phyloP scores from a whole-genome alignment of 2,797 vertebrate species.

The Pipistrellus pipistrellus region DNA sequence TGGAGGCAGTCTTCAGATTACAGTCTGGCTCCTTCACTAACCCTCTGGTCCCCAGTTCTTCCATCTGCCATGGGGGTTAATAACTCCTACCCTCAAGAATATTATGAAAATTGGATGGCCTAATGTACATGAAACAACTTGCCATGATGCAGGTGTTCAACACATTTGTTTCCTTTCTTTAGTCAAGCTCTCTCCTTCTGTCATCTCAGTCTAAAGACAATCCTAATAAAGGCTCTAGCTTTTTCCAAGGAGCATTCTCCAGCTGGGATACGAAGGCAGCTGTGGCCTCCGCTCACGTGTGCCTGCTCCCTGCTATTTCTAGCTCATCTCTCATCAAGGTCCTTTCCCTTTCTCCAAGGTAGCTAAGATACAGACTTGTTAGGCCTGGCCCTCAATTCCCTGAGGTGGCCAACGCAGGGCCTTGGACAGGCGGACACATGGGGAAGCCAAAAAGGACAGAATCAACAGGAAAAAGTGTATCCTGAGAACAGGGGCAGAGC shows the following conservation, averaged over 20 bases:
- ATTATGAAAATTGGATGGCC: neutral
- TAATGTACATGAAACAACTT: neutral
- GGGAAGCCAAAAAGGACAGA: constrained; percentile 9
- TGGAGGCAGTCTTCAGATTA: constrained; percentile 22
- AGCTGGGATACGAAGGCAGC: constrained; percentile 22
- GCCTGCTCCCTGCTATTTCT: constrained; percentile 57
- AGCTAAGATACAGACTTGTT: constrained; percentile 54
- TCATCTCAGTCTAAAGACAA: neutral
- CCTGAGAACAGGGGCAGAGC: neutral
- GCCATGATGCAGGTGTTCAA: neutral
- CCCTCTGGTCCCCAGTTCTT: constrained; percentile 46
- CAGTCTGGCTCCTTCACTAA: constrained; percentile 16
- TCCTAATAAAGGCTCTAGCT: neutral
- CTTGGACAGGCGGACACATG: neutral
- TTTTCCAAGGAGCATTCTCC: neutral
- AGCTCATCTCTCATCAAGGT: constrained; percentile 49
- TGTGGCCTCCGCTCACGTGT: neutral
- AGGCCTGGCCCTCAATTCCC: constrained; percentile 35
- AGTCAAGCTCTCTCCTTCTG: neutral
- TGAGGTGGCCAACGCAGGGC: neutral
- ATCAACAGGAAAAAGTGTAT: neutral
- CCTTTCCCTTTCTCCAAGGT: constrained; percentile 9
- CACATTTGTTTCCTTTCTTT: neutral
- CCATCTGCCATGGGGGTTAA: constrained; percentile 46
- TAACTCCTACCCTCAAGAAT: neutral